phyloP scores from a whole-genome alignment of 1,140 invertebrate species.

The Aethina tumida region DNA sequence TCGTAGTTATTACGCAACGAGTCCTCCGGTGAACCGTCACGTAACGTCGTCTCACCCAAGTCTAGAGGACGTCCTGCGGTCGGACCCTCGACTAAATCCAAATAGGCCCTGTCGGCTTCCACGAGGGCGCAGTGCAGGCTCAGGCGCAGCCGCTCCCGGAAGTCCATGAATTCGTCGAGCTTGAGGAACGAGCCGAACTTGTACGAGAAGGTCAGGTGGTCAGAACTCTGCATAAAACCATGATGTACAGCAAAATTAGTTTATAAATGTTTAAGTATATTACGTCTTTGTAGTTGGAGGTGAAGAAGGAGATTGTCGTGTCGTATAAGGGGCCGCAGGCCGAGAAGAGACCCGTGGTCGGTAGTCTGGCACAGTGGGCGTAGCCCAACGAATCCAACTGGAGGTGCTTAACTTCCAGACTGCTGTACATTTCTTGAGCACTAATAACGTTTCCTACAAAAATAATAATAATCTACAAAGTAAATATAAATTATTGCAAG shows the following conservation, averaged over 20 bases:
- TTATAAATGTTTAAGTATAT: slow-evolving; percentile 14
- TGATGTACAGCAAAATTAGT: neutral
- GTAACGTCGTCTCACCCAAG: too few species aligned
- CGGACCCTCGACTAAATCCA: slow-evolving; percentile 56
- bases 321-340: slow-evolving; percentile 54
- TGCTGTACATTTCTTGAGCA: slow-evolving; percentile 55
- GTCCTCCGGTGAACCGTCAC: too few species aligned
- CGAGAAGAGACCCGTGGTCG: slow-evolving; percentile 55
- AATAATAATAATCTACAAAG: neutral
- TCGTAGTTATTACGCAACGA: slow-evolving; percentile 1
- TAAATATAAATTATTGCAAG: slow-evolving; percentile 1
- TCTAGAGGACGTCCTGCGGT: too few species aligned
- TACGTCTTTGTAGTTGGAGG: slow-evolving; percentile 79
- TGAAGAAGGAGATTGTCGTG: slow-evolving; percentile 73
- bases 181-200: slow-evolving; percentile 91
- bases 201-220: slow-evolving; percentile 85
- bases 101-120: slow-evolving; percentile 67
- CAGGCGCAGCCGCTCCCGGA: slow-evolving; percentile 67
- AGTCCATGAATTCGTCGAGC: slow-evolving; percentile 82
- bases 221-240: slow-evolving; percentile 57
- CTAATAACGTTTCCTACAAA: slow-evolving; percentile 52
- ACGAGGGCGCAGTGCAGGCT: slow-evolving; percentile 72
- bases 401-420: slow-evolving; percentile 86
- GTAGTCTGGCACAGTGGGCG: slow-evolving; percentile 63
- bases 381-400: slow-evolving; percentile 88